These are phyloP conservation scores for Microplitis manilae DNA, from an alignment of 2,888 invertebrate genomes.

Conservation along the genomic window DNA sequence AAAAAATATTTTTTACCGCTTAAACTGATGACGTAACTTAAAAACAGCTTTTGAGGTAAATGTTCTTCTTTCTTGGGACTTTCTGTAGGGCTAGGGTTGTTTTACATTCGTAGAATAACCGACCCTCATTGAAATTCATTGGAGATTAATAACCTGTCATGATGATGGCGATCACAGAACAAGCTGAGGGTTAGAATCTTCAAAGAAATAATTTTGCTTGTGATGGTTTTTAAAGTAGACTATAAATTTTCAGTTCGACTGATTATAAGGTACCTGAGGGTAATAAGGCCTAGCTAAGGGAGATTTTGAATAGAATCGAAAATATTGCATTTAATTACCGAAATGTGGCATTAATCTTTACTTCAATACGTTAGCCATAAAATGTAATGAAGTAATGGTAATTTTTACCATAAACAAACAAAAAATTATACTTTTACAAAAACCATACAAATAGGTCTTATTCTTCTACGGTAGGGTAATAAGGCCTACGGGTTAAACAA, in stretches of 20 bases:
- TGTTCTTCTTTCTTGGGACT: neutral
- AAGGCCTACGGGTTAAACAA: too few relatives aligned
- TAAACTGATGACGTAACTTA: constrained; percentile 33
- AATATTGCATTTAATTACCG: too few relatives aligned
- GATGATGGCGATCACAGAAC: neutral
- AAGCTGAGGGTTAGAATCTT: neutral
- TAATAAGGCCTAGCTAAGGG: too few relatives aligned
- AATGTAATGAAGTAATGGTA: too few relatives aligned
- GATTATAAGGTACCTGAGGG: too few relatives aligned
- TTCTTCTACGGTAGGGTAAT: too few relatives aligned
- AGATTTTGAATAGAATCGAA: too few relatives aligned
- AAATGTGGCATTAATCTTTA: too few relatives aligned
- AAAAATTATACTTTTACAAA: too few relatives aligned
- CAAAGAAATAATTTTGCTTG: neutral
- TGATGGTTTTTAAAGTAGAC: neutral
- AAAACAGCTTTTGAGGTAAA: neutral
- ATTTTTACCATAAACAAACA: too few relatives aligned
- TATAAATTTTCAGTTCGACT: neutral
- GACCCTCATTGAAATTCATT: constrained; percentile 44
- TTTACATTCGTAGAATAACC: neutral
- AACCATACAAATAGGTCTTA: too few relatives aligned
- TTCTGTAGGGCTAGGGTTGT: neutral
- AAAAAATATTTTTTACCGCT: constrained; percentile 48
- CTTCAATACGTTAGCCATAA: too few relatives aligned
- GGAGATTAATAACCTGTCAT: constrained; percentile 37